Evolutionary conservation across 2,888 invertebrate genomes (phyloP).

Genomic region (Drosophila leonis): DNA sequence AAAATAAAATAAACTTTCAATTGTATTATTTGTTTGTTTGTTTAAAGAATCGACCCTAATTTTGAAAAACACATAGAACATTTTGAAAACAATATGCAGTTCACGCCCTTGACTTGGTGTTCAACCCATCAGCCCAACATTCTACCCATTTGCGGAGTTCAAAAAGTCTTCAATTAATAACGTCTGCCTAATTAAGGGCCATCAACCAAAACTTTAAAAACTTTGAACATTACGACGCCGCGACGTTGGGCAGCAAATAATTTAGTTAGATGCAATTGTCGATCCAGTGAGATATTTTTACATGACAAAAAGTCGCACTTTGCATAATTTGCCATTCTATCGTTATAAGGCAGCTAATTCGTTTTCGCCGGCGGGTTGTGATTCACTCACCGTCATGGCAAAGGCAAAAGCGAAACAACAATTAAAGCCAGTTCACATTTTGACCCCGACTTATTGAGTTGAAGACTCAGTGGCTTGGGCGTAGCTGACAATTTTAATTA

Average conservation of each 20-base stretch:
- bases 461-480: conserved; percentile 56
- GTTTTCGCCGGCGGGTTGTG: conserved; percentile 39
- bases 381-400: conserved; percentile 56
- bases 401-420: conserved; percentile 42
- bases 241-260: conserved; percentile 6
- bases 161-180: conserved; percentile 36
- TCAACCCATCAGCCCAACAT: background rate
- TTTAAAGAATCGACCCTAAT: too few species aligned
- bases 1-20: too few species aligned
- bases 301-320: conserved; percentile 66
- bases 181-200: conserved; percentile 31
- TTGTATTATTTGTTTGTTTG: too few species aligned
- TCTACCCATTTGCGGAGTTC: conserved; percentile 26
- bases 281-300: conserved; percentile 41
- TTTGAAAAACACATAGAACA: too few species aligned
- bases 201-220: background rate
- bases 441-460: conserved; percentile 74
- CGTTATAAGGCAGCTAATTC: conserved; percentile 34
- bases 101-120: conserved; percentile 29
- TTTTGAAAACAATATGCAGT: conserved; percentile 12
- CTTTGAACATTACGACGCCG: background rate
- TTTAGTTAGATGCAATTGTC: conserved; percentile 33
- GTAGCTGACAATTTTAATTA: conserved; percentile 77
- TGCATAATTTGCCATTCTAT: conserved; percentile 70
- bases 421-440: conserved; percentile 75